Evolutionary conservation across 2,113 vertebrate genomes (phyloP).

Genomic region (Neogale vison): DNA sequence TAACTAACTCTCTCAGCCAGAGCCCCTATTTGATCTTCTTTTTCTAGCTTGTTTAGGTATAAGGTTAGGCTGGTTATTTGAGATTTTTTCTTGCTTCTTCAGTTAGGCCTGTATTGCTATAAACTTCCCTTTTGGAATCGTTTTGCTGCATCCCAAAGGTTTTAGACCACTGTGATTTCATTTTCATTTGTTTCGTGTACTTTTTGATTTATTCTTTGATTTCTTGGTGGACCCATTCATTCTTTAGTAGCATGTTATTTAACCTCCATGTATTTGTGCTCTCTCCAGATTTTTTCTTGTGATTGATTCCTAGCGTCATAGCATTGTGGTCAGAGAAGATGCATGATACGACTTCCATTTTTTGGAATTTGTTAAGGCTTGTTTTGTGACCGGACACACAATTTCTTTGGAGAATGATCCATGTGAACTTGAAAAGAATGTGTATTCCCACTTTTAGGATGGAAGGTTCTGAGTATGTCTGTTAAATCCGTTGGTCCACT

Average conservation of each 20-base stretch:
- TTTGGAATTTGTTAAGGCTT: not conserved
- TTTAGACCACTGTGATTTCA: not conserved
- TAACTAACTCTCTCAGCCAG: too few species aligned
- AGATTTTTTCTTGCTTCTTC: not conserved
- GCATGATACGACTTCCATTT: not conserved
- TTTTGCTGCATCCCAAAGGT: not conserved
- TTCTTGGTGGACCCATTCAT: not conserved
- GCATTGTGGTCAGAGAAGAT: not conserved
- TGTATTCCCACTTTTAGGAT: not conserved
- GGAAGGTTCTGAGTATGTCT: not conserved
- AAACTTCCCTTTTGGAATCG: not conserved
- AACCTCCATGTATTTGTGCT: not conserved
- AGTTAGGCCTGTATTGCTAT: not conserved
- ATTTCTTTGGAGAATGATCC: not conserved
- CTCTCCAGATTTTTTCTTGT: not conserved
- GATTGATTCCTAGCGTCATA: not conserved
- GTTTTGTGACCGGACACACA: not conserved
- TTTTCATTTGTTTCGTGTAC: not conserved
- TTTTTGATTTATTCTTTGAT: not conserved
- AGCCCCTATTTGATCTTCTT: not conserved
- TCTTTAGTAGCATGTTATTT: not conserved
- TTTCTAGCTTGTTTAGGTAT: not conserved
- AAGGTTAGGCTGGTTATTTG: not conserved
- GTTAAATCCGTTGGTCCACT: not conserved
- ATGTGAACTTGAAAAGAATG: not conserved